These are phyloP conservation scores for Jacana jacana DNA, from an alignment of 2,113 vertebrate genomes.

Conservation along the genomic window DNA sequence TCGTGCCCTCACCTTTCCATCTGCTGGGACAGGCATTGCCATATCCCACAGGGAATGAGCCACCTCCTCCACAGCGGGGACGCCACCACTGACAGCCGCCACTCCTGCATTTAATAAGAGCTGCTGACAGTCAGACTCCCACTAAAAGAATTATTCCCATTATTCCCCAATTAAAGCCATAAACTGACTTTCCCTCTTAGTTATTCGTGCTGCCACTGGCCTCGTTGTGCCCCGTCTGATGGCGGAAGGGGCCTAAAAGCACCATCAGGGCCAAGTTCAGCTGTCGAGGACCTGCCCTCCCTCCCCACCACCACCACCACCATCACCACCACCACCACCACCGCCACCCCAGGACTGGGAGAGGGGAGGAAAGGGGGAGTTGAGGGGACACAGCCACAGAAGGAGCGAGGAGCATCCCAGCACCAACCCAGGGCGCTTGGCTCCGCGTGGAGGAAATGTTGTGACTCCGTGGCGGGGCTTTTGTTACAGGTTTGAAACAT, in stretches of 20 bases:
- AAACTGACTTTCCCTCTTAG: not conserved
- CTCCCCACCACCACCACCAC: no score
- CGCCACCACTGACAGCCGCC: not conserved
- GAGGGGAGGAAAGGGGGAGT: not conserved
- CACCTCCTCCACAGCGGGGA: rapidly evolving
- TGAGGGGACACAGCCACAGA: rapidly evolving
- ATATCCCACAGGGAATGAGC: not conserved
- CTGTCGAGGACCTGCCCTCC: not conserved
- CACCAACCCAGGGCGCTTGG: not conserved
- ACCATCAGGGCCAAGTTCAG: rapidly evolving
- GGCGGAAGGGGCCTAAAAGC: not conserved
- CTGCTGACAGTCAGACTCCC: not conserved
- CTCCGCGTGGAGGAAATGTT: not conserved
- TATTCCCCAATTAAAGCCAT: not conserved
- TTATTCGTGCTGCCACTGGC: not conserved
- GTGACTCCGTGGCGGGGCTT: not conserved
- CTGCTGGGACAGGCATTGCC: rapidly evolving
- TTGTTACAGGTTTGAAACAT: not conserved
- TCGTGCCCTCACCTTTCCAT: rapidly evolving
- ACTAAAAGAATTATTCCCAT: not conserved
- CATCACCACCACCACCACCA: no score
- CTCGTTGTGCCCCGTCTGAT: rapidly evolving
- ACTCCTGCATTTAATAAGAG: not conserved
- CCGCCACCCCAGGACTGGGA: not conserved
- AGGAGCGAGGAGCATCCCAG: rapidly evolving